Base-by-base conservation (phyloP, 1,140 invertebrate genomes). In the Dendrolimus kikuchii region DNA sequence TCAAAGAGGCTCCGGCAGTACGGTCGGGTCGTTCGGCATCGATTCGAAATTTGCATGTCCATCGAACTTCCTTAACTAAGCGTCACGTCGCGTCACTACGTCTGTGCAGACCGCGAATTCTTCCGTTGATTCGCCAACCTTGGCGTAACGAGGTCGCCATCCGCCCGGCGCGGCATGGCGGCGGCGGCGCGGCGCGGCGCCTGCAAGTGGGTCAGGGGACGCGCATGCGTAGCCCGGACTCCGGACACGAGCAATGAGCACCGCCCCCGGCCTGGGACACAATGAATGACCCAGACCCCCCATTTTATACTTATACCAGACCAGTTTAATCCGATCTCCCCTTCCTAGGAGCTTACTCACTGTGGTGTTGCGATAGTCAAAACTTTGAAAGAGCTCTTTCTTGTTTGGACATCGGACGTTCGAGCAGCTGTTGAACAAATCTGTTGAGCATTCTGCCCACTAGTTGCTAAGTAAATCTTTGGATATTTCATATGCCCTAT, bases 231-330 rank as follows among this genome's bases (percentile, higher is more conserved):
- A 23, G 23, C 23, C 23, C 64, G 66, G 58, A 49, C 53, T 77
- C 77, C 77, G 78, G 77, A 85, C 77, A 64, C 71, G 51, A 58
- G 69, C 79, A 85, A 85, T 82, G 74, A 81, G 71, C 74, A 54
- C 78, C 77, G 74, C 79, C 81, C 77, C 75, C 76, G 71, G 68
- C 68, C 73, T 64, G 66, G 71, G 66, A 60, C 64, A 62, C 62
- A 73, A 78, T 82, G 74, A 81, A 78, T 76, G 71, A 68, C 70
- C 60, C 64, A 68, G 76, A 79, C 74, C 68, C 52, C 65, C 70
- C 60, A 64, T 66, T 64, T 60, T 46, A 59, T 50, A 62, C 47
- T 43, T 40, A 40, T 71, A 74, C 68, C 44, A 49, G 23, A n/a
- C 79, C 76, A 73, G 45, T 52, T 36, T 74, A 76, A 58, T 59